Conservation (phyloP, 2,113 vertebrate species). For the Malaclemys terrapin region DNA sequence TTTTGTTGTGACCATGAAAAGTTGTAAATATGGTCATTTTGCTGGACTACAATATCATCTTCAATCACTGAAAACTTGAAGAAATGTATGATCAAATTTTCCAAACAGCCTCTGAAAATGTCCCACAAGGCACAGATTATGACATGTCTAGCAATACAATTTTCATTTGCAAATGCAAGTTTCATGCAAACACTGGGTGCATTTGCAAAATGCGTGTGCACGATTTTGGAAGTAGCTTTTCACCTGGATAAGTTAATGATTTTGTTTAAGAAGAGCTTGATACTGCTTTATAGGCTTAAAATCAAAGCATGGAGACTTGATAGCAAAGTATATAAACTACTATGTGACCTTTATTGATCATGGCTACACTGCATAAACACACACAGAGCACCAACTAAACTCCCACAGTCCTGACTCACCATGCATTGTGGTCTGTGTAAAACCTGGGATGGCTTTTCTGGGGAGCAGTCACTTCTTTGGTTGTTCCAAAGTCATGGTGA, state of each 20-base stretch:
- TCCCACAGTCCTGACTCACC: not conserved
- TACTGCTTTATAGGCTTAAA: not conserved
- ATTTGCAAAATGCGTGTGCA: not conserved
- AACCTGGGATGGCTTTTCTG: not conserved
- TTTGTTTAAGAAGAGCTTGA: not conserved
- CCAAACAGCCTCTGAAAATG: not conserved
- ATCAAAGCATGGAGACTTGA: not conserved
- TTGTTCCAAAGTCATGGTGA: not conserved
- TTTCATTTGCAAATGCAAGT: not conserved
- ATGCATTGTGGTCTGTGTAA: not conserved
- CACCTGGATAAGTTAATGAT: not conserved
- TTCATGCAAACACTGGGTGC: not conserved
- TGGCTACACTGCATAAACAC: not conserved
- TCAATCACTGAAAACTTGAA: not conserved
- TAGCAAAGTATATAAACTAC: not conserved
- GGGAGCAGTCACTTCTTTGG: not conserved
- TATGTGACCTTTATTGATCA: not conserved
- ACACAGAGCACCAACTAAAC: not conserved
- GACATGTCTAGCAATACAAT: not conserved
- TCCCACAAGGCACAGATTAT: not conserved
- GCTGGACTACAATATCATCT: not conserved
- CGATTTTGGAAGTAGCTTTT: not conserved
- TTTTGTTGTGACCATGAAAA: not conserved
- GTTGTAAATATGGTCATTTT: not conserved
- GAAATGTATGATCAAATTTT: not conserved